Evolutionary conservation across 1,140 invertebrate genomes (phyloP).

Genomic region (Micrasema minimum): DNA sequence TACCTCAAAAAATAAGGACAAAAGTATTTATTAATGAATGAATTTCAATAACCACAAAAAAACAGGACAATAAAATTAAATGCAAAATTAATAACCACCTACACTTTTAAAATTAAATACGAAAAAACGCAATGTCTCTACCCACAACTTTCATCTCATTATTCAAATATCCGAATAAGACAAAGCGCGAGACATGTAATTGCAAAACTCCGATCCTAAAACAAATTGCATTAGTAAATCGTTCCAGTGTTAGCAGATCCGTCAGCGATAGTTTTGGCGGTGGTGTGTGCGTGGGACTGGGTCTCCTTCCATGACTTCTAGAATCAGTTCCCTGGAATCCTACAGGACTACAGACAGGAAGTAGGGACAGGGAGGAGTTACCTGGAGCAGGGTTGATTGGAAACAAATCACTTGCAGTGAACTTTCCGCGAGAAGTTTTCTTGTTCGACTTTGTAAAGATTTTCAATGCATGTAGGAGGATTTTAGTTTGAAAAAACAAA

Average conservation of each 20-base stretch:
- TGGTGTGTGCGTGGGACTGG: slow-evolving; percentile 8
- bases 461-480: no score
- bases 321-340: neutral
- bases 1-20: no score
- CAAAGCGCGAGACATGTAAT: slow-evolving; percentile 32
- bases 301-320: neutral
- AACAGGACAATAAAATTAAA: no score
- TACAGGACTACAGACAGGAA: neutral
- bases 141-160: slow-evolving; percentile 1
- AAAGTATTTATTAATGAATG: no score
- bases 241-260: no score
- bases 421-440: slow-evolving; percentile 6
- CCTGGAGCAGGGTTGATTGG: slow-evolving; percentile 30
- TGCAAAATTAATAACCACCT: no score
- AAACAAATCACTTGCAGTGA: slow-evolving; percentile 41
- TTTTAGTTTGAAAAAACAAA: no score
- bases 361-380: neutral
- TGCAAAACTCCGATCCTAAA: slow-evolving; percentile 28
- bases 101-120: no score
- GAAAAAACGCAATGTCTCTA: no score
- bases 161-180: slow-evolving; percentile 21
- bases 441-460: slow-evolving; percentile 3
- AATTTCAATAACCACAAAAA: no score
- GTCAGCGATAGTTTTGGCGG: neutral
- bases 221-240: slow-evolving; percentile 37